Percentiles rank a stretch among this genome's conserved stretches.
phyloP scores from a whole-genome alignment of 2,113 vertebrate species.

The Vidua chalybeata region DNA sequence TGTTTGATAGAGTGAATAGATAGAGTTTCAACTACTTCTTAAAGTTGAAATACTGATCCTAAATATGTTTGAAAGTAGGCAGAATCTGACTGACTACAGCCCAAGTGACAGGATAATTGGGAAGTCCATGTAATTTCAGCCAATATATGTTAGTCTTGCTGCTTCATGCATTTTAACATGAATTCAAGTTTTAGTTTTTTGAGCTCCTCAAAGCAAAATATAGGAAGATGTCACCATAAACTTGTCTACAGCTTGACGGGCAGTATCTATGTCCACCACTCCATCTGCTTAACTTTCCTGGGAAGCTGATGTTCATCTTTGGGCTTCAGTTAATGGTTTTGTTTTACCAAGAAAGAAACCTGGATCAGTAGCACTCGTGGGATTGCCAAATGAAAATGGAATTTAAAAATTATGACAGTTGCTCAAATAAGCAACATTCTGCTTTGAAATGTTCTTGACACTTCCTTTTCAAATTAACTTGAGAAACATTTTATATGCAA shows the following conservation, averaged over 20 bases:
- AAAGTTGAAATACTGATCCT: not conserved
- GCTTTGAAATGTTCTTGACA: not conserved
- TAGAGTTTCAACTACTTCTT: not conserved
- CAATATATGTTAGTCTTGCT: not conserved
- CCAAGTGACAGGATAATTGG: not conserved
- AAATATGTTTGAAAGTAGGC: not conserved
- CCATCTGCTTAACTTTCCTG: not conserved
- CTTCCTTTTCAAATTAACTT: not conserved
- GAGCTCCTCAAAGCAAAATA: not conserved
- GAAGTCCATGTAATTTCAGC: not conserved
- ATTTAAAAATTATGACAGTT: not conserved
- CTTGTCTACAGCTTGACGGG: not conserved
- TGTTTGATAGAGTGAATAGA: not conserved
- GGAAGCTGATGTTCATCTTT: not conserved
- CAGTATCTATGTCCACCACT: not conserved
- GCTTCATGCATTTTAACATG: not conserved
- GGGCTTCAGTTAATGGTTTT: not conserved
- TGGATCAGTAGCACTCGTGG: not conserved
- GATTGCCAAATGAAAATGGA: not conserved
- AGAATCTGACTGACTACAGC: not conserved
- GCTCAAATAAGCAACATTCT: not conserved
- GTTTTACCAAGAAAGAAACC: not conserved
- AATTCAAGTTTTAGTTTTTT: not conserved
- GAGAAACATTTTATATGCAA: not conserved
- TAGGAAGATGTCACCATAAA: not conserved